These are phyloP conservation scores for Gymnoscopelus braueri DNA, from an alignment of 2,797 vertebrate genomes.

Conservation along the genomic window DNA sequence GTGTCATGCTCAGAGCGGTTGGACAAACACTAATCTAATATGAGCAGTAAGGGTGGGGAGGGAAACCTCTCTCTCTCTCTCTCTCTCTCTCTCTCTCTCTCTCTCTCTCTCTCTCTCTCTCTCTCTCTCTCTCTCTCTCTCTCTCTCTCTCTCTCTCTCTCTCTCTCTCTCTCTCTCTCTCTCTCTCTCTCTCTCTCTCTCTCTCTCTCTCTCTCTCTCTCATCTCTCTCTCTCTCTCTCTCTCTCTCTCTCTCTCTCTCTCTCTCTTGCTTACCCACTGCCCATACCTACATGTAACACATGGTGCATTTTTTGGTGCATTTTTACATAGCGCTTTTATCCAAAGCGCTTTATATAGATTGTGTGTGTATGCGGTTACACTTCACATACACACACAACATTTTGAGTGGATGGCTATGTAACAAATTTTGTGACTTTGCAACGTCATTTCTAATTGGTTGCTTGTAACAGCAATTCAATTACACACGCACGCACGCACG, in stretches of 20 bases:
- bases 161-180: conserved; percentile 8
- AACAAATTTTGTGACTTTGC: no score
- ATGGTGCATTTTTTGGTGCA: no score
- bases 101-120: conserved; percentile 3
- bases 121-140: conserved; percentile 5
- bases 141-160: background rate
- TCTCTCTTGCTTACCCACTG: conserved; percentile 7
- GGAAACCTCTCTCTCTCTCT: conserved; percentile 14
- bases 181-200: background rate
- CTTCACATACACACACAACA: no score
- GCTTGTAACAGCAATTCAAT: no score
- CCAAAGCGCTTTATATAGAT: no score
- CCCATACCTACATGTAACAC: conserved; percentile 39
- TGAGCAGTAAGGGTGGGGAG: conserved; percentile 22
- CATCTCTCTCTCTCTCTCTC: conserved; percentile 5
- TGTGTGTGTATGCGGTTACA: no score
- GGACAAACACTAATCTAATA: conserved; percentile 43
- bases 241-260: background rate
- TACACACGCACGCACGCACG: no score
- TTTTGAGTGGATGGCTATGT: no score
- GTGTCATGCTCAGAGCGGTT: conserved; percentile 17
- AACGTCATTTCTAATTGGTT: no score
- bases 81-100: background rate
- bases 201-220: conserved; percentile 3
- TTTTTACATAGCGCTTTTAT: no score